Evolutionary conservation across 2,797 vertebrate species (phyloP).

Genomic region (Spea hammondii): DNA sequence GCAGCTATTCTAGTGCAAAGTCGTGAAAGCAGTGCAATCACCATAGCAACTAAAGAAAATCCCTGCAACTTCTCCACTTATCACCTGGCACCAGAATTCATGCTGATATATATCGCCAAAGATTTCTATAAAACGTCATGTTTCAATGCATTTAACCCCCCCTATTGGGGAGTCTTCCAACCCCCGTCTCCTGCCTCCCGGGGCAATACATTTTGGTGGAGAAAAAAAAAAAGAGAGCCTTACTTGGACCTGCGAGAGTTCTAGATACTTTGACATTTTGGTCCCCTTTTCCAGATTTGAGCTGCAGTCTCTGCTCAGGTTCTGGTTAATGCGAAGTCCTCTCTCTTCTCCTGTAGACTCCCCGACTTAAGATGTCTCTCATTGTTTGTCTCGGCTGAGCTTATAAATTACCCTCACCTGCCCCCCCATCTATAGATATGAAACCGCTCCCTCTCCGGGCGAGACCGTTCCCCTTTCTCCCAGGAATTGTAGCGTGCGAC

Average conservation of each 20-base stretch:
- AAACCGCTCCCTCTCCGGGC: slow-evolving; percentile 71
- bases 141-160: no score
- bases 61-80: no score
- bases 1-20: no score
- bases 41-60: no score
- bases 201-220: no score
- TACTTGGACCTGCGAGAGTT: slow-evolving; percentile 9
- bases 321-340: neutral
- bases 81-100: no score
- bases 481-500: slow-evolving; percentile 23
- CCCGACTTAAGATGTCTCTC: neutral
- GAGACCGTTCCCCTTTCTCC: slow-evolving; percentile 50
- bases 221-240: neutral
- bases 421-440: slow-evolving; percentile 57
- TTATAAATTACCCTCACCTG: slow-evolving; percentile 1
- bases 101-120: no score
- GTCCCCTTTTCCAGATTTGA: neutral
- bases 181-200: no score
- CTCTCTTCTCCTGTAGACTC: neutral
- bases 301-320: neutral
- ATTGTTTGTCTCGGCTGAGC: neutral
- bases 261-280: slow-evolving; percentile 8
- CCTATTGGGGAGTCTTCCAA: no score
- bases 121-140: no score
- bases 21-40: no score